Conservation (phyloP, 2,797 vertebrate genomes). For the Acrocephalus scirpaceus region DNA sequence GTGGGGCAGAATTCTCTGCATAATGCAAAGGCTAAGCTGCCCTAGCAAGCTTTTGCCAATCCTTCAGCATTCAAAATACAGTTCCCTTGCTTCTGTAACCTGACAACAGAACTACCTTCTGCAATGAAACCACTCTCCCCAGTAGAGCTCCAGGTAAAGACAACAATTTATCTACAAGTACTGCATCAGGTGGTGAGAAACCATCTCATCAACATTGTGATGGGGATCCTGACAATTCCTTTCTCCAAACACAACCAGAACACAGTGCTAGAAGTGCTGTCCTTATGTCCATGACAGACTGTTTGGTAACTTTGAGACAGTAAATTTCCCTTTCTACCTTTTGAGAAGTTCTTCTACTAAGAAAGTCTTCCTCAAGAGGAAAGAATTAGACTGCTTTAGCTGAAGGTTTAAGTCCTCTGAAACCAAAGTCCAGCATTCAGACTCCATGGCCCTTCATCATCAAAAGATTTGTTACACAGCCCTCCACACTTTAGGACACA, state of each 20-base stretch:
- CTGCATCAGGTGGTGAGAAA: not conserved
- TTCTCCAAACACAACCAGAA: not conserved
- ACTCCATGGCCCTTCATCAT: not conserved
- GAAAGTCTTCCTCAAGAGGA: not conserved
- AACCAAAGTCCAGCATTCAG: not conserved
- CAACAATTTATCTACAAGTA: not conserved
- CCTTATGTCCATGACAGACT: fast-evolving
- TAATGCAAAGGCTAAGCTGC: not conserved
- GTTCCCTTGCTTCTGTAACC: not conserved
- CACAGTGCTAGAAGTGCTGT: not conserved
- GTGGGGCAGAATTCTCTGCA: not conserved
- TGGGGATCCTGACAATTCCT: not conserved
- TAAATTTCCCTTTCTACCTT: not conserved
- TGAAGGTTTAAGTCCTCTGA: not conserved
- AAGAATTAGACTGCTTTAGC: not conserved
- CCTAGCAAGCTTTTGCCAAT: not conserved
- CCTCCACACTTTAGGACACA: not conserved
- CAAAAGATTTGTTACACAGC: not conserved
- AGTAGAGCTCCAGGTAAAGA: not conserved
- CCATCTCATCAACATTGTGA: not conserved
- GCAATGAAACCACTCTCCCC: not conserved
- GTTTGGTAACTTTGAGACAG: not conserved
- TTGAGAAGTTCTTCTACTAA: not conserved
- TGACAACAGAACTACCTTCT: not conserved
- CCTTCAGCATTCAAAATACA: not conserved